A percentile compares a stretch with the other conserved stretches of the same genome.
phyloP scores from a whole-genome alignment of 2,113 vertebrate genomes.

The Nibea albiflora region DNA sequence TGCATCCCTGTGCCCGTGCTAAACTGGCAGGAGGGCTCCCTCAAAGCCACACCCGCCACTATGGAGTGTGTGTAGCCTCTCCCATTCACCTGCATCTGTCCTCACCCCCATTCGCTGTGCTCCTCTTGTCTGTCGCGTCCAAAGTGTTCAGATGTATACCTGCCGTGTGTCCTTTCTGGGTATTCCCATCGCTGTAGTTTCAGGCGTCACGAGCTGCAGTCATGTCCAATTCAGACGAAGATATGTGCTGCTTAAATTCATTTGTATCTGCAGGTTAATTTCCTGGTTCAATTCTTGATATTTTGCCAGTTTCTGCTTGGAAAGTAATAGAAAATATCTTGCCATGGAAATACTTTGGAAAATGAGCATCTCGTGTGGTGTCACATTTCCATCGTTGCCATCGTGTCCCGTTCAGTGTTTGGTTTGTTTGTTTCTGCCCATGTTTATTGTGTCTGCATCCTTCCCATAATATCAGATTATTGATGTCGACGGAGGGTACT shows the following conservation, averaged over 20 bases:
- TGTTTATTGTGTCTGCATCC: conserved; percentile 48
- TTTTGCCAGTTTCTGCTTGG: not conserved
- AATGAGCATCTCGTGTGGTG: conserved; percentile 38
- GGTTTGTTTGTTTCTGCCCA: conserved; percentile 54
- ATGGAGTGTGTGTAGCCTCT: conserved; percentile 94
- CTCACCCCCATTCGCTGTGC: conserved; percentile 26
- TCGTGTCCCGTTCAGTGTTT: conserved; percentile 31
- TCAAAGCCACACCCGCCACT: conserved; percentile 87
- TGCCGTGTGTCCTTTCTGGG: conserved; percentile 16
- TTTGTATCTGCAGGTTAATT: not conserved
- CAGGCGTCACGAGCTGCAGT: not conserved
- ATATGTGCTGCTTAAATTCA: not conserved
- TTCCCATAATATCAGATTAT: conserved; percentile 18
- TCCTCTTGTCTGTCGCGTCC: conserved; percentile 19
- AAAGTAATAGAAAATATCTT: conserved; percentile 1
- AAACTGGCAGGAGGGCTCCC: conserved; percentile 93
- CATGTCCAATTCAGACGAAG: not conserved
- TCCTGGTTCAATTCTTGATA: not conserved
- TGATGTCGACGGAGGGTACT: not conserved
- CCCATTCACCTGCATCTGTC: conserved; percentile 71
- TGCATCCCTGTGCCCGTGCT: conserved; percentile 94
- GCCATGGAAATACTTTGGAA: conserved; percentile 57
- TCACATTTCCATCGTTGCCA: conserved; percentile 10
- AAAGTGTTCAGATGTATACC: conserved; percentile 43
- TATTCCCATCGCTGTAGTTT: conserved; percentile 59